Evolutionary conservation across 2,888 invertebrate genomes (phyloP).

Genomic region (Nemurella pictetii): DNA sequence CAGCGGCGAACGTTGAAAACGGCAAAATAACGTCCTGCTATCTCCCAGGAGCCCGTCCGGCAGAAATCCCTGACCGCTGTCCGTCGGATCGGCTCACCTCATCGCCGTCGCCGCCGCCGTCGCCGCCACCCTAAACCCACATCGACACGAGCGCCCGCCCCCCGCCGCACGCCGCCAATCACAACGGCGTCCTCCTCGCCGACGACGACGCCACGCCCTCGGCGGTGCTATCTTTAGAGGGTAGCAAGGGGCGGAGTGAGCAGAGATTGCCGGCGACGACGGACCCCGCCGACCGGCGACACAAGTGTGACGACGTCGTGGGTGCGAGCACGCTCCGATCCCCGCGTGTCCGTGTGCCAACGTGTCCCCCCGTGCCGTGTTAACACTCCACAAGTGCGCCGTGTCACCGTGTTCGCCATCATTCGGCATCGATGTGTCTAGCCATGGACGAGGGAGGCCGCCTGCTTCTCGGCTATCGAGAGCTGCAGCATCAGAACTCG

Average conservation of each 20-base stretch:
- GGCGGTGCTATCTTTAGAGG: not conserved
- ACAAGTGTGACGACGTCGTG: slow-evolving; percentile 28
- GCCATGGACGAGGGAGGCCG: slow-evolving; percentile 44
- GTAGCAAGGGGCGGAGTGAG: slow-evolving; percentile 24
- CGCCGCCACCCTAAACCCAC: slow-evolving; percentile 8
- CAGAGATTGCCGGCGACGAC: not conserved
- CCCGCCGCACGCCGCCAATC: not conserved
- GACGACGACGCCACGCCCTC: not conserved
- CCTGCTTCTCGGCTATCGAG: slow-evolving; percentile 41
- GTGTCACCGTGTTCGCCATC: not conserved
- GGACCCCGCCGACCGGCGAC: not conserved
- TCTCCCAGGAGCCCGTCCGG: not conserved
- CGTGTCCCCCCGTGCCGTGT: slow-evolving; percentile 18
- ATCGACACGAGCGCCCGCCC: slow-evolving; percentile 12
- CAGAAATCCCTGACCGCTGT: not conserved
- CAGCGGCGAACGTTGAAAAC: not conserved
- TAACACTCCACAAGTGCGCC: not conserved
- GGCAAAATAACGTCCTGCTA: not conserved
- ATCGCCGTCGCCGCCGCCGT: not conserved
- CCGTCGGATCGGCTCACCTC: slow-evolving; percentile 14
- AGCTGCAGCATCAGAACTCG: slow-evolving; percentile 35
- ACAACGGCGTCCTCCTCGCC: not conserved
- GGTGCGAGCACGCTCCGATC: not conserved
- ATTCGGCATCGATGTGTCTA: slow-evolving; percentile 43
- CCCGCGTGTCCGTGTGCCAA: slow-evolving; percentile 23